phyloP scores from a whole-genome alignment of 1,140 invertebrate genomes.

The Penaeus chinensis region DNA sequence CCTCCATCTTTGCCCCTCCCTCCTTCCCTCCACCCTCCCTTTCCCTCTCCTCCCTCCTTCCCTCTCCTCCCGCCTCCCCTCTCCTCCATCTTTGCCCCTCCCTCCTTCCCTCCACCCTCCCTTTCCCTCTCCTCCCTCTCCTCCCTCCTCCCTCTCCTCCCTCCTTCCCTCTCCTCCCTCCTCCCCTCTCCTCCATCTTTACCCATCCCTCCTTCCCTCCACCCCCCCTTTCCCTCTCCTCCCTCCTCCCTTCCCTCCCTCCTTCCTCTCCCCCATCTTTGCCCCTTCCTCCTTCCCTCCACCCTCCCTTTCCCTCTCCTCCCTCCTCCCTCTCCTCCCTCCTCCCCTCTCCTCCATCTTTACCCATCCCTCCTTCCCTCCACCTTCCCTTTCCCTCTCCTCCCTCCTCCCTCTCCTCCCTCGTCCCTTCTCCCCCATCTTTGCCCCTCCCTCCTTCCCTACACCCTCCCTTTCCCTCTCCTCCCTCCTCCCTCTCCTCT shows the following conservation, averaged over 20 bases:
- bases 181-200: not conserved
- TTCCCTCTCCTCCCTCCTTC: too few species aligned
- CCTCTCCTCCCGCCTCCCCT: too few species aligned
- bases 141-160: not conserved
- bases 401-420: conserved; percentile 5
- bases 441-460: too few species aligned
- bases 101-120: not conserved
- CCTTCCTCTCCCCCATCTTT: too few species aligned
- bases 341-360: conserved; percentile 23
- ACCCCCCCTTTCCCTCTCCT: conserved; percentile 8
- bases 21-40: too few species aligned
- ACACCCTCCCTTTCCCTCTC: too few species aligned
- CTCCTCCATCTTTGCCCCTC: not conserved
- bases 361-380: conserved; percentile 15
- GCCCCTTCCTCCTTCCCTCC: too few species aligned
- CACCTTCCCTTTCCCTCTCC: not conserved
- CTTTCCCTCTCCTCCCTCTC: not conserved
- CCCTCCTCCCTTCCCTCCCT: not conserved
- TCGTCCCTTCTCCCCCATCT: not conserved
- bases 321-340: not conserved
- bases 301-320: conserved; percentile 3
- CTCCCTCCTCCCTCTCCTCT: too few species aligned
- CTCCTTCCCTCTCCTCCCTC: not conserved
- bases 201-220: not conserved
- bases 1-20: too few species aligned